phyloP scores from a whole-genome alignment of 1,140 invertebrate genomes.

The Stegodyphus dumicola region DNA sequence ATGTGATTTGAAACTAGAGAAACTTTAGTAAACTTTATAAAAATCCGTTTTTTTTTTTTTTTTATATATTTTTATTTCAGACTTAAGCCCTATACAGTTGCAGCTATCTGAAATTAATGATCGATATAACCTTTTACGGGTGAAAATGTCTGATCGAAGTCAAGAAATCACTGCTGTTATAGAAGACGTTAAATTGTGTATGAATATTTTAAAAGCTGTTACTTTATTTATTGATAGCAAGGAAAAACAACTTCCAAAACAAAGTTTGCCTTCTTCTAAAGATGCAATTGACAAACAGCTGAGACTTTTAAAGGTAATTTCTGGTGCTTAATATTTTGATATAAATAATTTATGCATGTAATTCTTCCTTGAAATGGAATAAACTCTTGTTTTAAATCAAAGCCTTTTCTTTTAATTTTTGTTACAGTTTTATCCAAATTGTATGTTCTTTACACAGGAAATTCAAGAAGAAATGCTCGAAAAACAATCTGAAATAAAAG shows the following conservation, averaged over 20 bases:
- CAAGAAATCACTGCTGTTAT: slow-evolving; percentile 82
- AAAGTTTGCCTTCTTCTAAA: slow-evolving; percentile 79
- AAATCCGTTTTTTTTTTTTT: neutral
- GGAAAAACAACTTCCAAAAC: slow-evolving; percentile 74
- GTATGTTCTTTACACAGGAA: slow-evolving; percentile 53
- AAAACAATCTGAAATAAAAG: slow-evolving; percentile 84
- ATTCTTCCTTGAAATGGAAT: neutral
- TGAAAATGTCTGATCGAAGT: slow-evolving; percentile 87
- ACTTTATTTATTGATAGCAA: slow-evolving; percentile 84
- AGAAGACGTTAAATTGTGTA: slow-evolving; percentile 85
- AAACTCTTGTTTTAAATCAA: neutral
- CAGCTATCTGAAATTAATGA: slow-evolving; percentile 94
- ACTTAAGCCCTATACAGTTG: slow-evolving; percentile 89
- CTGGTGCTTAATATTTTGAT: neutral
- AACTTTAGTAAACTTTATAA: too few relatives aligned
- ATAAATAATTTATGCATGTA: neutral
- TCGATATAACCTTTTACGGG: slow-evolving; percentile 86
- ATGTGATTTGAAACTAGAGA: too few relatives aligned
- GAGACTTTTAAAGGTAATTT: slow-evolving; percentile 78
- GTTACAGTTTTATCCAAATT: neutral
- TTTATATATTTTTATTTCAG: slow-evolving; percentile 67
- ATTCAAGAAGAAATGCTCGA: slow-evolving; percentile 93
- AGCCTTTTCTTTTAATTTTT: neutral
- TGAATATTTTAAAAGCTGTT: slow-evolving; percentile 83
- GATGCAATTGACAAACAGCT: slow-evolving; percentile 91